phyloP scores from a whole-genome alignment of 2,888 invertebrate genomes.

The Odontocolon sp. region DNA sequence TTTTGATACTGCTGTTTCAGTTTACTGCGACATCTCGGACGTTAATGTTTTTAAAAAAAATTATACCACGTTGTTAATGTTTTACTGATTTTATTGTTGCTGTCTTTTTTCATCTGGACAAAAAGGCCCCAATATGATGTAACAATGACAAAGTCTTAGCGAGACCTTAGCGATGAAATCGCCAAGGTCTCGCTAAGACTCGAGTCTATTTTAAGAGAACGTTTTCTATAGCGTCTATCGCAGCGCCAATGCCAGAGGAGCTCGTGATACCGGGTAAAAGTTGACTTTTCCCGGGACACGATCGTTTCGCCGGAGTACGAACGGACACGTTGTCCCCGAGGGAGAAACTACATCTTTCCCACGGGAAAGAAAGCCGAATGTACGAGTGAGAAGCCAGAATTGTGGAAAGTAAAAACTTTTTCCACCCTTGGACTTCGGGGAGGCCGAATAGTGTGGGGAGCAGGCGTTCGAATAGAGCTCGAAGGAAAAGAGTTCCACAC shows the following conservation, averaged over 20 bases:
- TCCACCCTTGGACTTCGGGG: constrained; percentile 47
- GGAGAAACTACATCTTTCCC: constrained; percentile 50
- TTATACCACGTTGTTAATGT: not conserved
- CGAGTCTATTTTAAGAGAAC: constrained; percentile 25
- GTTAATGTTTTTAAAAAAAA: constrained; percentile 14
- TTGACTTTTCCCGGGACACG: constrained; percentile 51
- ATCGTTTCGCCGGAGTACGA: constrained; percentile 50
- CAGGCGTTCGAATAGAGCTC: constrained; percentile 32
- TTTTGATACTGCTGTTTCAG: not conserved
- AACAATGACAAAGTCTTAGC: no score
- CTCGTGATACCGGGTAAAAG: constrained; percentile 46
- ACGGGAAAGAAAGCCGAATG: constrained; percentile 41
- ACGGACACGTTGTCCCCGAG: constrained; percentile 46
- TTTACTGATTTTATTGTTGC: constrained; percentile 2
- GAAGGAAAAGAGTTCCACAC: constrained; percentile 15
- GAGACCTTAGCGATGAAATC: constrained; percentile 32
- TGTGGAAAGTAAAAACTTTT: constrained; percentile 48
- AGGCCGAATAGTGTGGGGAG: constrained; percentile 25
- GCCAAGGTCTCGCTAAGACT: no score
- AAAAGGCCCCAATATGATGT: no score
- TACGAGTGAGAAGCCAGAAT: not conserved
- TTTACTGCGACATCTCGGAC: constrained; percentile 11
- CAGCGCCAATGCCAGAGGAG: not conserved
- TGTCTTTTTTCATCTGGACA: no score
- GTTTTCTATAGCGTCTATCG: constrained; percentile 40